A percentile compares a stretch with the other conserved stretches of the same genome.
Conservation (phyloP, 2,113 vertebrate genomes). For the Mesitornis unicolor region DNA sequence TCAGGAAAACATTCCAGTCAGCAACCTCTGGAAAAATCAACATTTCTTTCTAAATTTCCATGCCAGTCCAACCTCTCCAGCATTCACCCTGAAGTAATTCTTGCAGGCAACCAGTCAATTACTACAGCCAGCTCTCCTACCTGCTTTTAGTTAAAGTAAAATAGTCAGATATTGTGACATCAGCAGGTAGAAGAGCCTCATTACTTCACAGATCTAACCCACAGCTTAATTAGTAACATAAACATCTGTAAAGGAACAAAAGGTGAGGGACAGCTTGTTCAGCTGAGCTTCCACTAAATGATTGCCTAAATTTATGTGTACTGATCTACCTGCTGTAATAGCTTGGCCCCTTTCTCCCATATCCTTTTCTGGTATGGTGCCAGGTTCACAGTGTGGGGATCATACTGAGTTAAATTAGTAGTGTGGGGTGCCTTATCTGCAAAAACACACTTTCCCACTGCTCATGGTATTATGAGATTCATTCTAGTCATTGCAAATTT, state of each 20-base stretch:
- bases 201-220: slow-evolving; percentile 29
- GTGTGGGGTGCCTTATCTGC: not conserved
- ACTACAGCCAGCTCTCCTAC: not conserved
- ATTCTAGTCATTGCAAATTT: not conserved
- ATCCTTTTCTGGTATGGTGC: not conserved
- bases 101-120: not conserved
- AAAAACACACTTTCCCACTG: not conserved
- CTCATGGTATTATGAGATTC: not conserved
- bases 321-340: not conserved
- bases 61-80: not conserved
- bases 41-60: not conserved
- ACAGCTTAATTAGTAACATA: slow-evolving; percentile 57
- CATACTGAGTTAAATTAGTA: not conserved
- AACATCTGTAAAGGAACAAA: slow-evolving; percentile 43
- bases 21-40: not conserved
- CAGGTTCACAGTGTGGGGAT: not conserved
- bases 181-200: slow-evolving; percentile 30
- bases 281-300: not conserved
- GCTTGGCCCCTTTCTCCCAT: not conserved
- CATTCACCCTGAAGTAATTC: not conserved
- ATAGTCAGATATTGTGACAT: slow-evolving; percentile 41
- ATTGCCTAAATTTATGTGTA: not conserved
- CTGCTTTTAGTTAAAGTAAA: slow-evolving; percentile 1
- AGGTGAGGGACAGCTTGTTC: slow-evolving; percentile 43
- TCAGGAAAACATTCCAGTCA: not conserved